Percentiles rank a stretch among this genome's conserved stretches.
Conservation (phyloP, 2,113 vertebrate genomes). For the Crotalus helleri region DNA sequence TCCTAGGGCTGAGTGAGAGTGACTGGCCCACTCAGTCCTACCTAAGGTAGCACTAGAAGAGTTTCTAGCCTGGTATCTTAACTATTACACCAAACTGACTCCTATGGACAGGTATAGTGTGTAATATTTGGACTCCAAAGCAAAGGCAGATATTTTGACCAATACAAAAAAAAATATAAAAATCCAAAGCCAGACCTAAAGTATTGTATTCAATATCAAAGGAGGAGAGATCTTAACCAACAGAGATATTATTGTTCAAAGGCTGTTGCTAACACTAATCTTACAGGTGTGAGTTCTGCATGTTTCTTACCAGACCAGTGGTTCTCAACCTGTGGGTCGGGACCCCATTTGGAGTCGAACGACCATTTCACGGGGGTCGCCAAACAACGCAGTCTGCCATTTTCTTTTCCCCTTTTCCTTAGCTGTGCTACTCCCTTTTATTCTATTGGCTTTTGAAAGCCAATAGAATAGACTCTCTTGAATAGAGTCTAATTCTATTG, state of each 20-base stretch:
- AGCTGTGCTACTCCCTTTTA: too few species aligned
- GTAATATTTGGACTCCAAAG: background rate
- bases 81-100: background rate
- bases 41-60: too few species aligned
- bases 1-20: background rate
- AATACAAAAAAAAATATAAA: background rate
- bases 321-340: too few species aligned
- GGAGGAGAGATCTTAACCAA: rapidly evolving
- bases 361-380: too few species aligned
- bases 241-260: background rate
- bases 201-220: background rate
- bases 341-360: too few species aligned
- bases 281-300: background rate
- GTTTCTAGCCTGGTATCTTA: background rate
- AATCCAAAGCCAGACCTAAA: background rate
- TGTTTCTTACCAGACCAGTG: rapidly evolving
- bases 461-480: too few species aligned
- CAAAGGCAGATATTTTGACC: background rate
- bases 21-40: background rate
- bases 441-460: too few species aligned
- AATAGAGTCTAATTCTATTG: too few species aligned
- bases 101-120: background rate
- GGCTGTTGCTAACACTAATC: background rate
- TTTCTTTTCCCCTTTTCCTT: too few species aligned
- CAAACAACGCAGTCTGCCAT: too few species aligned